Conservation (phyloP, 1,140 invertebrate genomes). For the Lucilia sericata region DNA sequence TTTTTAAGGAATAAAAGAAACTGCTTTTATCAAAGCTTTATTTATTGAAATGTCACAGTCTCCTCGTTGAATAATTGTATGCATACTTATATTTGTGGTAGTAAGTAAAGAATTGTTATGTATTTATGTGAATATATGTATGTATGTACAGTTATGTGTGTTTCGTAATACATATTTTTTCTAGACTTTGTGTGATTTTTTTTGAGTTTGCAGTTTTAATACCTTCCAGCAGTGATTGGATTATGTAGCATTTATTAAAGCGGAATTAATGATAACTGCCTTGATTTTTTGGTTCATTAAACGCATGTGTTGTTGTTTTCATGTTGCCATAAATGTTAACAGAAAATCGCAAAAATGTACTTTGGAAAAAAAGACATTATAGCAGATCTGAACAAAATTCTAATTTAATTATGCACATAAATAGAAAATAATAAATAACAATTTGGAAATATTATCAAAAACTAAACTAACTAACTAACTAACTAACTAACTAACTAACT, state of each 20-base stretch:
- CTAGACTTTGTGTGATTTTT: neutral
- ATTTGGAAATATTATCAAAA: too few relatives aligned
- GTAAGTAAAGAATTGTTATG: constrained; percentile 5
- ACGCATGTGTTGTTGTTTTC: constrained; percentile 40
- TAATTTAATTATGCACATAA: too few relatives aligned
- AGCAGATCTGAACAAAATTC: neutral
- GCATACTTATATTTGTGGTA: neutral
- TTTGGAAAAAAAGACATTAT: neutral
- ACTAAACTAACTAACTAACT: too few relatives aligned
- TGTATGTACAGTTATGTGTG: neutral
- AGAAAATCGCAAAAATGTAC: neutral
- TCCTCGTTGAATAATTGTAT: neutral
- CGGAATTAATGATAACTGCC: constrained; percentile 34
- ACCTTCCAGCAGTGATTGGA: constrained; percentile 39
- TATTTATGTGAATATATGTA: neutral
- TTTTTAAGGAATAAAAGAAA: too few relatives aligned
- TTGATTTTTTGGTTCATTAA: constrained; percentile 33
- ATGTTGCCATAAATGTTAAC: constrained; percentile 29
- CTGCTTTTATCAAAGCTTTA: too few relatives aligned
- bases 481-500: too few relatives aligned
- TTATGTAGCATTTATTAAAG: constrained; percentile 42
- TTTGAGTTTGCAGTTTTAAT: constrained; percentile 31
- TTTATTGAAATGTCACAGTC: too few relatives aligned
- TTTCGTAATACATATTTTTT: neutral
- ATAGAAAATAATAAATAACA: too few relatives aligned